Percentiles rank a stretch among this genome's conserved stretches.
Evolutionary conservation across 2,113 vertebrate genomes (phyloP).

Genomic region (Tychaedon coryphoeus): DNA sequence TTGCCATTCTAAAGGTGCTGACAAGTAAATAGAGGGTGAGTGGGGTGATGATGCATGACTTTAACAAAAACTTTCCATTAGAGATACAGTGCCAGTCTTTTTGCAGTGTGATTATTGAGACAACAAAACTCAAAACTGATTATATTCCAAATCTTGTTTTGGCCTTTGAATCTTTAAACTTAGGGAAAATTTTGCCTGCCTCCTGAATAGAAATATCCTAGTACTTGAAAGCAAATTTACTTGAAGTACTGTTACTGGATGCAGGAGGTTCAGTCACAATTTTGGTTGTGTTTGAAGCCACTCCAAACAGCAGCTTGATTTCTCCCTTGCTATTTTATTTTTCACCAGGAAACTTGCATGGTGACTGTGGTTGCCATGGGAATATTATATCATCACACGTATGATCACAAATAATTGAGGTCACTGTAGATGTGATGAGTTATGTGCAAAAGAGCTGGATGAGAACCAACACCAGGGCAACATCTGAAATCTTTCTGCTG

Average conservation of each 20-base stretch:
- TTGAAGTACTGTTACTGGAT: background rate
- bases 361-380: background rate
- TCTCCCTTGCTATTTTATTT: background rate
- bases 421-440: background rate
- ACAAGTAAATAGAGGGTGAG: background rate
- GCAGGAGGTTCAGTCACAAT: background rate
- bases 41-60: background rate
- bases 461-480: background rate
- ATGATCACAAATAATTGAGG: background rate
- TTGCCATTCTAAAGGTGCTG: fast-evolving
- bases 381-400: background rate
- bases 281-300: fast-evolving
- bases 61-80: background rate
- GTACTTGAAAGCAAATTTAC: background rate
- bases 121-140: background rate
- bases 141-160: background rate
- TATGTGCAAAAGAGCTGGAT: fast-evolving
- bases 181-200: background rate
- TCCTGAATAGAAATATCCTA: background rate
- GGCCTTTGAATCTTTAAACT: background rate
- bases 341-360: background rate
- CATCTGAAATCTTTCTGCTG: background rate
- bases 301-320: background rate
- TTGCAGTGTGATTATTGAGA: background rate
- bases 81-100: background rate